Evolutionary conservation across 1,140 invertebrate genomes (phyloP), one percentile per base, ranked within the genome.

Genomic region (Paralvinella palmiformis): DNA sequence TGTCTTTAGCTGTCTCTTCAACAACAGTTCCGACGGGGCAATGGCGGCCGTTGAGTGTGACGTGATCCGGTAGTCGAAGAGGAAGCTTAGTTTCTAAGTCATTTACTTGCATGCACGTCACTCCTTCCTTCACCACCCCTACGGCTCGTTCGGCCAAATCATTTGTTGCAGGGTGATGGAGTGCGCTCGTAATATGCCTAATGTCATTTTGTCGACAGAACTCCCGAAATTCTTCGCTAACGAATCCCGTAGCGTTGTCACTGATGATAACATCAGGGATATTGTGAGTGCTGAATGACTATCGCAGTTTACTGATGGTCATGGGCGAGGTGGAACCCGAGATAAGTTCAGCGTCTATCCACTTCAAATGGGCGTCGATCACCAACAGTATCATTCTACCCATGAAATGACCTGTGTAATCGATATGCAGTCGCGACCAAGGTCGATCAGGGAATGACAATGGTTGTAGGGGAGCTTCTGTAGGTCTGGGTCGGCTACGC

Each of bases 351-450:
- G 48, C 32, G 48, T 53, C 68, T 31, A 20, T 59, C 32, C 41
- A 59, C 52, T 50, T 55, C 10, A 20, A 64, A 57, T 36, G 53
- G n/a, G 29, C 41, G 31, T 53, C 57, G 7, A 56, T 41, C 22
- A 65, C 32, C n/a, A 67, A 56, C 15, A 55, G 29, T 62, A 79
- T 83, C 63, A 68, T 75, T 60, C 74, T 66, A 1, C 69, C 71
- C 31, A 72, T 55, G 53, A 80, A 76, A 22, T 75, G 81, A 15
- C 81, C 81, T 50, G 52, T 22, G 27, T 58, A 37, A n/a, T 58
- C 52, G 37, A 58, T 72, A 66, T 85, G 53, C 20, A 59, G 62
- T 36, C 62, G 45, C 20, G 56, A 59, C 52, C 33, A 37, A 4
- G 62, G 55, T 20, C 37, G 29, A 50, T 64, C 52, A 45, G 62